Evolutionary conservation across 2,797 vertebrate species (phyloP).

Genomic region (Rhinichthys osculus): DNA sequence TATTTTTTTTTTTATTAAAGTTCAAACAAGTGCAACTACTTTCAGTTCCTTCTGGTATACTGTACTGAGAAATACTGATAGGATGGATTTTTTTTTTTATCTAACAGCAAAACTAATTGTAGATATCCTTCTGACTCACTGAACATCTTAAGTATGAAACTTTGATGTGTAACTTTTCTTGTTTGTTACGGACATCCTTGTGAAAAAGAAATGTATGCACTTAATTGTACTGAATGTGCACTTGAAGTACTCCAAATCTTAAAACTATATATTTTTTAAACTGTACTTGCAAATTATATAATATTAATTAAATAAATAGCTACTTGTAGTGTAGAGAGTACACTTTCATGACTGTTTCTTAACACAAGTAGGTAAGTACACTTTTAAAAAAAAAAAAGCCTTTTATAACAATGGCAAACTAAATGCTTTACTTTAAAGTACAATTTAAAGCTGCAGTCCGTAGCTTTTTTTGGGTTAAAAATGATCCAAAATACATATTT

Average conservation of each 20-base stretch:
- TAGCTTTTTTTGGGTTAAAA: no score
- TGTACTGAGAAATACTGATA: background rate
- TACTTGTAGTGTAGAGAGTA: background rate
- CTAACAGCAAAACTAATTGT: background rate
- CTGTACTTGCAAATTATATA: no score
- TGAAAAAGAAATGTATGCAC: background rate
- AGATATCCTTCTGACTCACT: background rate
- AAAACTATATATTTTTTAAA: background rate
- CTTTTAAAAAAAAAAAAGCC: background rate
- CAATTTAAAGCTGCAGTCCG: background rate
- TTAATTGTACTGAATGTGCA: background rate
- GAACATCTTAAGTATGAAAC: background rate
- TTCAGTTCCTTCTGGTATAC: conserved; percentile 7
- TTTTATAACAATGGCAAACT: background rate
- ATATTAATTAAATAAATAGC: background rate
- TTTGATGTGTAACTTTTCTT: background rate
- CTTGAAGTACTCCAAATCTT: background rate
- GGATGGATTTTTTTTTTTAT: no score
- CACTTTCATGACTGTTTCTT: background rate
- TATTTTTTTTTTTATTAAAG: background rate
- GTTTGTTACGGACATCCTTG: background rate
- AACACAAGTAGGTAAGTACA: background rate
- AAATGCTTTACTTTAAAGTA: background rate
- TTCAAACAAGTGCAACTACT: conserved; percentile 3
- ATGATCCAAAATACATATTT: no score